A percentile compares a stretch with the other conserved stretches of the same genome.
Conservation (phyloP, 2,888 invertebrate species). For the Gymnoscelis rufifasciata region DNA sequence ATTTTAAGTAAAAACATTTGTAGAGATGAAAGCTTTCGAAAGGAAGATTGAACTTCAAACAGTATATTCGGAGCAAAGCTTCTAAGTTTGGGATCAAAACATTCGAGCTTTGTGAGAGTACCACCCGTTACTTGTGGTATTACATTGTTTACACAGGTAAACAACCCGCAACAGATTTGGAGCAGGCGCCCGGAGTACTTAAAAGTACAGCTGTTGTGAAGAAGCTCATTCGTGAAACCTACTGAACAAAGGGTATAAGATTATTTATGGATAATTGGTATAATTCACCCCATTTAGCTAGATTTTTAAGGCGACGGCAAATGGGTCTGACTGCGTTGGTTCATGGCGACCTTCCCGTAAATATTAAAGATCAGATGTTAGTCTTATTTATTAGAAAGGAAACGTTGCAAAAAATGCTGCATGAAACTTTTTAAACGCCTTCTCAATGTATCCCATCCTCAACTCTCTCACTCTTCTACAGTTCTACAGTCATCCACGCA, state of each 20-base stretch:
- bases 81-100: no score
- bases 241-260: no score
- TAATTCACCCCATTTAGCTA: constrained; percentile 7
- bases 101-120: constrained; percentile 8
- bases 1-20: no score
- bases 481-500: neutral
- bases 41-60: no score
- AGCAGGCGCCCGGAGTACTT: no score
- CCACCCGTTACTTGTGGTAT: constrained; percentile 8
- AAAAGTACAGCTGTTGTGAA: no score
- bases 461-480: constrained; percentile 2
- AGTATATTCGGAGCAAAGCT: no score
- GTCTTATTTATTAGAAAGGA: constrained; percentile 22
- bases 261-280: constrained; percentile 6
- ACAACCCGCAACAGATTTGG: constrained; percentile 4
- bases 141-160: constrained; percentile 6
- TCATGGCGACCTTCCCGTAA: constrained; percentile 4
- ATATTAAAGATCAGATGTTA: constrained; percentile 12
- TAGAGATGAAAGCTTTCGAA: no score
- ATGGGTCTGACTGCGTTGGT: constrained; percentile 13
- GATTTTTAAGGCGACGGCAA: constrained; percentile 8
- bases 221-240: no score
- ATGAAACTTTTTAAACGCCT: constrained; percentile 23
- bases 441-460: constrained; percentile 1
- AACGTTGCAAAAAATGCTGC: constrained; percentile 21